Conservation (phyloP, 2,113 vertebrate species). For the Trichechus manatus region DNA sequence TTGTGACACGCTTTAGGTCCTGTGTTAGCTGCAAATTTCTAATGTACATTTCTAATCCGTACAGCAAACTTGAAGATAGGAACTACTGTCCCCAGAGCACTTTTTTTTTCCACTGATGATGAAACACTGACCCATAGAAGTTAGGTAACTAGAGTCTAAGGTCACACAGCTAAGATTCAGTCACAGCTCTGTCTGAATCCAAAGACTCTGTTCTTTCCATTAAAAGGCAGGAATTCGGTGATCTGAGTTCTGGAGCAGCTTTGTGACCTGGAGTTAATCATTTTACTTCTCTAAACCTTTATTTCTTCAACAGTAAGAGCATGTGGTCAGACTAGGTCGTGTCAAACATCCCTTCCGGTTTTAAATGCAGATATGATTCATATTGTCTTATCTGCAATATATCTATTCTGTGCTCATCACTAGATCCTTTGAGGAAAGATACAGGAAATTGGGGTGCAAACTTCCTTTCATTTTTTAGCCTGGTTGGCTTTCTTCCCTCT, state of each 20-base stretch:
- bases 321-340: not conserved
- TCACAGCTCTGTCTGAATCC: not conserved
- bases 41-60: not conserved
- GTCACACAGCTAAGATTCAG: not conserved
- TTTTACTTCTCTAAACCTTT: not conserved
- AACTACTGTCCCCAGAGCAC: not conserved
- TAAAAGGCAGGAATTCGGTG: not conserved
- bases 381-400: not conserved
- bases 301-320: not conserved
- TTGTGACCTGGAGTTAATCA: not conserved
- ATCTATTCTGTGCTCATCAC: too few species aligned
- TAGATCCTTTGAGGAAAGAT: not conserved
- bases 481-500: not conserved
- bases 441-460: not conserved
- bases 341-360: not conserved
- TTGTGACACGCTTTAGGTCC: fast-evolving
- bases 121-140: not conserved
- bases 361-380: not conserved
- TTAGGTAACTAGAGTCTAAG: not conserved
- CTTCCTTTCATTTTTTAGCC: not conserved
- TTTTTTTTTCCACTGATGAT: not conserved
- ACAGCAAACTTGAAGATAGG: not conserved
- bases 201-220: not conserved
- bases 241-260: not conserved
- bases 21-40: not conserved